phyloP scores from a whole-genome alignment of 1,140 invertebrate genomes.

The Sitobion miscanthi region DNA sequence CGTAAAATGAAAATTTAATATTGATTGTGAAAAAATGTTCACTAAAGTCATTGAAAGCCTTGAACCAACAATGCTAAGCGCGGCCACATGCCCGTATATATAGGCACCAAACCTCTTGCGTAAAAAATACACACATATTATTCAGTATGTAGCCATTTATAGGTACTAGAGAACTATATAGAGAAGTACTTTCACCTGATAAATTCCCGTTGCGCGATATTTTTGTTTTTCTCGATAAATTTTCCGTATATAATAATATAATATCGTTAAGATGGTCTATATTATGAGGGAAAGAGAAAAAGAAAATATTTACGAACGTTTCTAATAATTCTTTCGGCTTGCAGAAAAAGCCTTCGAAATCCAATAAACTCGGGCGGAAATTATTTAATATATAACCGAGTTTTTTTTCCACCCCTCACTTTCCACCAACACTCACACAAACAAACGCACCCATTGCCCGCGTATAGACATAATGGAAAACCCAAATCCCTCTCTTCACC shows the following conservation, averaged over 20 bases:
- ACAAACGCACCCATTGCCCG: background rate
- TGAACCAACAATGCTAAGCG: background rate
- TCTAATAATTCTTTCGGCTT: background rate
- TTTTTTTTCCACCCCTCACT: background rate
- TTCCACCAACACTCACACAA: background rate
- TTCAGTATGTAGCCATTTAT: background rate
- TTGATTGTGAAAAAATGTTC: background rate
- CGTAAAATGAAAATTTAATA: background rate
- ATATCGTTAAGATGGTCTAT: background rate
- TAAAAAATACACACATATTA: background rate
- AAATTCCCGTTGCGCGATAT: background rate
- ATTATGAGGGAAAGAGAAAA: background rate
- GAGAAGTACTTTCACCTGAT: background rate
- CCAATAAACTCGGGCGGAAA: conserved; percentile 35
- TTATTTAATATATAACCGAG: conserved; percentile 45
- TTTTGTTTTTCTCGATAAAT: background rate
- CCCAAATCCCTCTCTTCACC: background rate
- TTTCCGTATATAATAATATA: background rate
- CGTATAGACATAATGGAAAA: conserved; percentile 36
- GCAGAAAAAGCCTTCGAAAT: conserved; percentile 27
- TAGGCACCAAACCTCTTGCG: background rate
- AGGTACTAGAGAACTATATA: no score
- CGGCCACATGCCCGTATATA: background rate
- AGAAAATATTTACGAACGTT: background rate
- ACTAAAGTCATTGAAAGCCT: background rate